A percentile compares a stretch with the other conserved stretches of the same genome.
These are phyloP conservation scores for Terrapene triunguis DNA, from an alignment of 2,113 vertebrate genomes.

Conservation along the genomic window DNA sequence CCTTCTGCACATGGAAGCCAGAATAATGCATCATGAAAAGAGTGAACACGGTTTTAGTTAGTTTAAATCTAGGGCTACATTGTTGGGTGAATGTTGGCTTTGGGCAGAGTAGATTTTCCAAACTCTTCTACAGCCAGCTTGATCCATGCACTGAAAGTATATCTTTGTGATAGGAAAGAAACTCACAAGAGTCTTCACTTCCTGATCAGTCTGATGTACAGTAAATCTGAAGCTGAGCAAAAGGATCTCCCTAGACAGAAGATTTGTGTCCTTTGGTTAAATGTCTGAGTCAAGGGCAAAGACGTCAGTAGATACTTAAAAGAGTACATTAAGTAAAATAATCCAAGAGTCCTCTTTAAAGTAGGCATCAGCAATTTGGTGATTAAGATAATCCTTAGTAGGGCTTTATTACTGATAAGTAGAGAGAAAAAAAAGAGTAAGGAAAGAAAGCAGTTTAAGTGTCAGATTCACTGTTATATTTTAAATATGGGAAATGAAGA, in stretches of 20 bases:
- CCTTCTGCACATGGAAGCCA: not conserved
- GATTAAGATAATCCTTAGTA: constrained; percentile 11
- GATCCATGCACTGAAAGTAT: not conserved
- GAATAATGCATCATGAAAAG: not conserved
- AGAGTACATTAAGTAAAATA: not conserved
- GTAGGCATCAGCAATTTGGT: not conserved
- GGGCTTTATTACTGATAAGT: not conserved
- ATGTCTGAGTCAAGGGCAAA: constrained; percentile 4
- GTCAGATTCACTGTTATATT: not conserved
- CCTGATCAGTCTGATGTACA: not conserved
- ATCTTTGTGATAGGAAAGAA: not conserved
- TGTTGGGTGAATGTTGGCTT: not conserved
- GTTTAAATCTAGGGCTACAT: not conserved
- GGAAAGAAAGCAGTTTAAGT: not conserved
- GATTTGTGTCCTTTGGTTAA: not conserved
- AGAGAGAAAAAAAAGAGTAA: not conserved
- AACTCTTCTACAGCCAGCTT: not conserved
- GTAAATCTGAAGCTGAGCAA: constrained; percentile 2
- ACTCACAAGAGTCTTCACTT: not conserved
- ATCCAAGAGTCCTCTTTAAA: constrained; percentile 9
- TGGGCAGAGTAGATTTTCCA: not conserved
- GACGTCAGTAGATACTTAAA: not conserved
- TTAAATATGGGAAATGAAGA: not conserved
- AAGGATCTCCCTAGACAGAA: not conserved
- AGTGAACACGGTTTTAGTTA: not conserved